phyloP scores from a whole-genome alignment of 2,888 invertebrate genomes.

The Trimorus sp. region DNA sequence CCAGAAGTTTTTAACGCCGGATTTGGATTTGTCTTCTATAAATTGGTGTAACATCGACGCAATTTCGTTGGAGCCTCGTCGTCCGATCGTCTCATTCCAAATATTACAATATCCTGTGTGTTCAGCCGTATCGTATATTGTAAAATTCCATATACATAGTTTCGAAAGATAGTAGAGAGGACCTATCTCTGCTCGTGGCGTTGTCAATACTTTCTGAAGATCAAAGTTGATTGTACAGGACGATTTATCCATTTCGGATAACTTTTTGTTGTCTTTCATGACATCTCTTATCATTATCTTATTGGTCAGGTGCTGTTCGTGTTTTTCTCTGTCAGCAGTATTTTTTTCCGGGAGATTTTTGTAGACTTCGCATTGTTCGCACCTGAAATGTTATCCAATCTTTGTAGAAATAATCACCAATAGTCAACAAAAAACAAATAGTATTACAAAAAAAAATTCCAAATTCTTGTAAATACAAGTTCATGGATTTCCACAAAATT shows the following conservation, averaged over 20 bases:
- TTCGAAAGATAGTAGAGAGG: conserved; percentile 33
- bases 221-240: conserved; percentile 34
- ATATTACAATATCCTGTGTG: conserved; percentile 6
- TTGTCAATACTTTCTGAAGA: conserved; percentile 34
- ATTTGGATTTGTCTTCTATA: not conserved
- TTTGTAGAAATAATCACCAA: not conserved
- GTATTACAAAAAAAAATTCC: not conserved
- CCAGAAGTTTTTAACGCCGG: not conserved
- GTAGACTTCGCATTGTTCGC: conserved; percentile 48
- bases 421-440: conserved; percentile 11
- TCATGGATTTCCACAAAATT: not conserved
- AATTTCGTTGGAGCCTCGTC: conserved; percentile 32
- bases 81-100: conserved; percentile 21
- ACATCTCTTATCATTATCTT: conserved; percentile 21
- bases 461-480: not conserved
- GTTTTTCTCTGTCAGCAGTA: conserved; percentile 1
- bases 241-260: conserved; percentile 12
- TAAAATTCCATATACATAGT: conserved; percentile 29
- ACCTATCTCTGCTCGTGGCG: conserved; percentile 15
- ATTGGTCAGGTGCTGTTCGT: conserved; percentile 7
- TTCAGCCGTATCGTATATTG: not conserved
- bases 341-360: not conserved
- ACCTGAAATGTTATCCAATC: conserved; percentile 14
- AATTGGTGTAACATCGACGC: conserved; percentile 3
- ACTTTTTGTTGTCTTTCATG: conserved; percentile 47